Conservation (phyloP, 2,888 invertebrate species). For the Tuta absoluta region DNA sequence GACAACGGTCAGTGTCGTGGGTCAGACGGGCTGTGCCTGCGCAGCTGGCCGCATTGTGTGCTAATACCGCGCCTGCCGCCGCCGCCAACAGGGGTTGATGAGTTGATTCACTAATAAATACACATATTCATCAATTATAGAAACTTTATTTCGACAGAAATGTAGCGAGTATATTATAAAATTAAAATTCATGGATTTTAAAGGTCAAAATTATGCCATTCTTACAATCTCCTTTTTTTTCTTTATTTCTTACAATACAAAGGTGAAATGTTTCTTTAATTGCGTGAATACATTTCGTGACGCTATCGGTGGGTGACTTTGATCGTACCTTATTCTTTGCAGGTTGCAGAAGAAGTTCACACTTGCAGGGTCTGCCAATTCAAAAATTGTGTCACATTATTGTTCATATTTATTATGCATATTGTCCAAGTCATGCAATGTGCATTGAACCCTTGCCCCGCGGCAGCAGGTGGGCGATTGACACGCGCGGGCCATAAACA, state of each 20-base stretch:
- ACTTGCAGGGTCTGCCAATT: not conserved
- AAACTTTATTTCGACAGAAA: slow-evolving; percentile 1
- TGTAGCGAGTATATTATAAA: not conserved
- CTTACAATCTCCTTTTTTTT: not conserved
- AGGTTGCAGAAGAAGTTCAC: too few species aligned
- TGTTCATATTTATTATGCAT: not conserved
- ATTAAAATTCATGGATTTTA: not conserved
- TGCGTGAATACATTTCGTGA: too few species aligned
- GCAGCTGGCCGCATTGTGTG: slow-evolving; percentile 28
- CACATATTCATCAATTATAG: not conserved
- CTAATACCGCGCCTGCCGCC: slow-evolving; percentile 17
- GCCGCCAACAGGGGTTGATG: not conserved
- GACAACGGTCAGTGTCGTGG: slow-evolving; percentile 6
- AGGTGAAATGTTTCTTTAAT: too few species aligned
- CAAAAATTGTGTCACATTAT: not conserved
- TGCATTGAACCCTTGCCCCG: not conserved
- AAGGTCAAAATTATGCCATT: not conserved
- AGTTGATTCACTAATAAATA: slow-evolving; percentile 20
- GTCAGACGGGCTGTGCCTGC: not conserved
- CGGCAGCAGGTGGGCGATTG: not conserved
- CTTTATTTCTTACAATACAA: too few species aligned
- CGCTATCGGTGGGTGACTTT: too few species aligned
- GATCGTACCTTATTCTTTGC: too few species aligned
- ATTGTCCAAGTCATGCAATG: not conserved
- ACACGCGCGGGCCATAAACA: slow-evolving; percentile 8